phyloP scores from a whole-genome alignment of 2,113 vertebrate genomes.

The Clinocottus analis region DNA sequence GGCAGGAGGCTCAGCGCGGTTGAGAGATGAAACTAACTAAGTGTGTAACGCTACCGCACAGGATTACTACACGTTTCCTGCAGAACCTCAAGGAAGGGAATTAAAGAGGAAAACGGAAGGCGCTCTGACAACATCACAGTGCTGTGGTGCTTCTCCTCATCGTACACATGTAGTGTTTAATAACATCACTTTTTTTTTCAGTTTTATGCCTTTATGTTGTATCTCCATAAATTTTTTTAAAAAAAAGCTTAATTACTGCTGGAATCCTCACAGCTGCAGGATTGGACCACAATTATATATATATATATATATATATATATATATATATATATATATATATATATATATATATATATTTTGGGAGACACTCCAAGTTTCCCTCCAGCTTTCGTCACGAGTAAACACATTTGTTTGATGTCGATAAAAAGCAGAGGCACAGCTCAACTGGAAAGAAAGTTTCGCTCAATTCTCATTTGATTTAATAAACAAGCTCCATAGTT shows the following conservation, averaged over 20 bases:
- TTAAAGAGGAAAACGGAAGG: slow-evolving; percentile 26
- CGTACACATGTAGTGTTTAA: slow-evolving; percentile 27
- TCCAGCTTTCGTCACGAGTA: slow-evolving; percentile 20
- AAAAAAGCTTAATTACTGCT: background rate
- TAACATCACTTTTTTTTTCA: background rate
- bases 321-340: too few relatives aligned
- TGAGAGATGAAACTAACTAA: slow-evolving; percentile 53
- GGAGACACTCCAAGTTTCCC: background rate
- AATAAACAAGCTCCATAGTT: slow-evolving; percentile 23
- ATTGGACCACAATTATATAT: too few relatives aligned
- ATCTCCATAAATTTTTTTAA: background rate
- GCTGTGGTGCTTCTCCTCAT: slow-evolving; percentile 11
- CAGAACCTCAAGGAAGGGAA: slow-evolving; percentile 34
- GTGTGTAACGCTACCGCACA: slow-evolving; percentile 50
- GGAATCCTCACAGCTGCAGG: slow-evolving; percentile 20
- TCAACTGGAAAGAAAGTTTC: slow-evolving; percentile 29
- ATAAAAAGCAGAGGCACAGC: slow-evolving; percentile 3
- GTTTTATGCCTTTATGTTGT: slow-evolving; percentile 3
- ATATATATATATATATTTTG: too few relatives aligned
- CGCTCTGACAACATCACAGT: slow-evolving; percentile 32
- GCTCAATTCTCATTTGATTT: slow-evolving; percentile 31
- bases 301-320: too few relatives aligned
- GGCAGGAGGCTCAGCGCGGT: slow-evolving; percentile 49
- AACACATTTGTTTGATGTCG: slow-evolving; percentile 21
- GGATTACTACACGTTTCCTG: slow-evolving; percentile 38